These are phyloP conservation scores for Caenorhabditis sp. DNA, from an alignment of 2,888 invertebrate genomes.

Conservation along the genomic window DNA sequence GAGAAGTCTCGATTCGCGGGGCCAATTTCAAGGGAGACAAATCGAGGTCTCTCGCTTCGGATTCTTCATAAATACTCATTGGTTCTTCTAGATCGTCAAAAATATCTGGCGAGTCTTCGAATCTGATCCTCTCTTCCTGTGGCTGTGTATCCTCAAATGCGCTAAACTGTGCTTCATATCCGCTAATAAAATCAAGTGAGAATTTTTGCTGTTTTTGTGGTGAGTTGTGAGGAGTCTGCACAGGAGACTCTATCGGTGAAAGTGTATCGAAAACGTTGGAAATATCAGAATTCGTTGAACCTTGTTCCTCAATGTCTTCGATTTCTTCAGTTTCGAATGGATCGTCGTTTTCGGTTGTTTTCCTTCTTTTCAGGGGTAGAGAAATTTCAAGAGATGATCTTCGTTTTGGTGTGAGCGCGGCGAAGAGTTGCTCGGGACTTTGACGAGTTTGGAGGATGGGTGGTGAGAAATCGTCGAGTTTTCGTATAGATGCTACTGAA, in stretches of 20 bases:
- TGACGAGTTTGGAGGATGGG: slow-evolving; percentile 28
- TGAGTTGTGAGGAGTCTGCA: slow-evolving; percentile 19
- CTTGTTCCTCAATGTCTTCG: not conserved
- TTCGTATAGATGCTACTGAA: slow-evolving; percentile 3
- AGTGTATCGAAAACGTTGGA: slow-evolving; percentile 47
- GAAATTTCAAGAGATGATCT: slow-evolving; percentile 16
- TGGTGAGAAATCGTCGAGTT: slow-evolving; percentile 7
- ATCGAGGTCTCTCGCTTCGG: slow-evolving; percentile 21
- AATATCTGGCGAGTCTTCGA: slow-evolving; percentile 5
- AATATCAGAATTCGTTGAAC: slow-evolving; percentile 36
- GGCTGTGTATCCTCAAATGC: slow-evolving; percentile 31
- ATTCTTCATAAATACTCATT: slow-evolving; percentile 42
- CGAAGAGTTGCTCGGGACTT: slow-evolving; percentile 61
- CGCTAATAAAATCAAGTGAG: slow-evolving; percentile 48
- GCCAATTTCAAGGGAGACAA: slow-evolving; percentile 11
- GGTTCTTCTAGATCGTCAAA: slow-evolving; percentile 32
- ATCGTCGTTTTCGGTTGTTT: slow-evolving; percentile 28
- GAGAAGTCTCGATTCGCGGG: slow-evolving; percentile 45
- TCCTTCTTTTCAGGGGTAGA: slow-evolving; percentile 25
- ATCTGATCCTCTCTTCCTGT: not conserved
- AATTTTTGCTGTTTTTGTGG: slow-evolving; percentile 29
- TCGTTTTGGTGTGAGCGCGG: slow-evolving; percentile 51
- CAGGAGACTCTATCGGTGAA: slow-evolving; percentile 15
- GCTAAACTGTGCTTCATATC: slow-evolving; percentile 46
- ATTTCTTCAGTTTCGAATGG: not conserved